A percentile compares a stretch with the other conserved stretches of the same genome.
Conservation (phyloP, 2,797 vertebrate genomes). For the Erpetoichthys calabaricus region DNA sequence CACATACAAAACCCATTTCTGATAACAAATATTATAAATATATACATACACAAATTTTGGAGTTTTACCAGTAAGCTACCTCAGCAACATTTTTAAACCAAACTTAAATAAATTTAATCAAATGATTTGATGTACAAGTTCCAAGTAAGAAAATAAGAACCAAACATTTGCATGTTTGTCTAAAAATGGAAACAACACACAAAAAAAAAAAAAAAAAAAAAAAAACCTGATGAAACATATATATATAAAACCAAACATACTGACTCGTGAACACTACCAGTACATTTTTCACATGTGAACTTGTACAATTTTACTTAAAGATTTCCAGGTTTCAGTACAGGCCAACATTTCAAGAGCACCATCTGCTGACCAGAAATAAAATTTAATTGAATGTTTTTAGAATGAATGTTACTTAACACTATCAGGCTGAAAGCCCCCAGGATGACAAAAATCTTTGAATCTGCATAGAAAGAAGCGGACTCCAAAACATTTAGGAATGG, state of each 20-base stretch:
- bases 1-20: too few species aligned
- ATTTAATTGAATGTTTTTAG: not conserved
- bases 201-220: not conserved
- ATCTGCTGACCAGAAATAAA: not conserved
- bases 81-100: too few species aligned
- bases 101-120: too few species aligned
- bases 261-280: not conserved
- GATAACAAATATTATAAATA: too few species aligned
- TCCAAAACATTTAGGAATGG: conserved; percentile 3
- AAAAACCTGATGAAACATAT: not conserved
- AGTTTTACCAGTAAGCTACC: too few species aligned
- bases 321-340: conserved; percentile 1
- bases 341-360: conserved; percentile 3
- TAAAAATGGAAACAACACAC: too few species aligned
- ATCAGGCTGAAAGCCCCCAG: too few species aligned
- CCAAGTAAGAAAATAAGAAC: too few species aligned
- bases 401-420: too few species aligned
- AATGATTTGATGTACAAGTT: too few species aligned
- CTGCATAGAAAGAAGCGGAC: conserved; percentile 1
- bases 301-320: not conserved
- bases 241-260: not conserved
- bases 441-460: not conserved
- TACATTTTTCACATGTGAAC: not conserved
- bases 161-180: too few species aligned
- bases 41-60: too few species aligned